Evolutionary conservation across 2,797 vertebrate species (phyloP).

Genomic region (Smutsia temminckii): DNA sequence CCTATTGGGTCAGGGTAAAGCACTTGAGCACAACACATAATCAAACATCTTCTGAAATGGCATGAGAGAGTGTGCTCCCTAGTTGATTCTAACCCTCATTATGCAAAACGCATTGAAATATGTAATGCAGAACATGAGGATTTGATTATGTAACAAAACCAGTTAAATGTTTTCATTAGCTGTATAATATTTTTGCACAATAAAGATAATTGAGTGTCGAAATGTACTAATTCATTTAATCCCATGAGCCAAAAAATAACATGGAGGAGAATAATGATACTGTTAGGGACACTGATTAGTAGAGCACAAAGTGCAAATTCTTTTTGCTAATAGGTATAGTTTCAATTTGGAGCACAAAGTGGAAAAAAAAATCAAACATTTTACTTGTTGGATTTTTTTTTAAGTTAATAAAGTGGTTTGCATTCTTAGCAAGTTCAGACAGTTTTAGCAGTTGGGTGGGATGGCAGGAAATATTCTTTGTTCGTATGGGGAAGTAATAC

Average conservation of each 20-base stretch:
- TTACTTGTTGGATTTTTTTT: slow-evolving; percentile 56
- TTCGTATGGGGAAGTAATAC: background rate
- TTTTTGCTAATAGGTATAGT: background rate
- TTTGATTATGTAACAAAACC: slow-evolving; percentile 69
- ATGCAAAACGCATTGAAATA: slow-evolving; percentile 68
- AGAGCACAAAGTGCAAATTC: slow-evolving; percentile 28
- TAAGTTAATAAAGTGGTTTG: slow-evolving; percentile 33
- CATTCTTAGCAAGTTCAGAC: background rate
- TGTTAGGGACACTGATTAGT: slow-evolving; percentile 16
- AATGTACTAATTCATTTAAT: slow-evolving; percentile 74
- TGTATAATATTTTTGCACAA: slow-evolving; percentile 66
- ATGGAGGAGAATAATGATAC: slow-evolving; percentile 52
- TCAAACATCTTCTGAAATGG: slow-evolving; percentile 57
- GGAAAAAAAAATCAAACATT: background rate
- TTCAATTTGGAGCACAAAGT: slow-evolving; percentile 6
- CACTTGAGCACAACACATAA: slow-evolving; percentile 46
- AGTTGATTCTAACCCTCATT: slow-evolving; percentile 57
- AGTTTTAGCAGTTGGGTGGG: background rate
- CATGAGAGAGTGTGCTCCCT: slow-evolving; percentile 6
- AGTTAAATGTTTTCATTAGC: slow-evolving; percentile 73
- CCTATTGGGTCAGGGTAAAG: slow-evolving; percentile 4
- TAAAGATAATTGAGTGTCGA: slow-evolving; percentile 72
- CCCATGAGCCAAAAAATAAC: slow-evolving; percentile 61
- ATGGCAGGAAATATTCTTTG: background rate
- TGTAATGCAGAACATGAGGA: slow-evolving; percentile 55